Evolutionary conservation across 2,797 vertebrate genomes (phyloP).

Genomic region (Chanos chanos): DNA sequence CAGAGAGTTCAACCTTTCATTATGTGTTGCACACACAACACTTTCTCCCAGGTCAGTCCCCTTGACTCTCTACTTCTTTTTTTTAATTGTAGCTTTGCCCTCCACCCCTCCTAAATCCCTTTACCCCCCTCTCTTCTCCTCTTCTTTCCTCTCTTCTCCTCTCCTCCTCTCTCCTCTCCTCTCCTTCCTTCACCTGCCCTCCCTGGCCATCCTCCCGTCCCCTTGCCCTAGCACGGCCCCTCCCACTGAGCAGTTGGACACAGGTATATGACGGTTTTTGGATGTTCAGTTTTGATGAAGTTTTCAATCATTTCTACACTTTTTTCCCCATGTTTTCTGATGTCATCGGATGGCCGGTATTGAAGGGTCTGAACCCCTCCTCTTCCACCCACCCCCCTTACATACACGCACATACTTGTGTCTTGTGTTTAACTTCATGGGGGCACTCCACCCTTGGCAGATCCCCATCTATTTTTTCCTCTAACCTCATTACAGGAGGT

Average conservation of each 20-base stretch:
- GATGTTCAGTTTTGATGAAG: no score
- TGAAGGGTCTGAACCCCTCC: no score
- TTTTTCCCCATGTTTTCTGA: no score
- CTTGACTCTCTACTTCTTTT: conserved; percentile 70
- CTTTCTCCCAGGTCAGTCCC: conserved; percentile 80
- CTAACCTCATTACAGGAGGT: conserved; percentile 62
- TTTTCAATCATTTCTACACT: no score
- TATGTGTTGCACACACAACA: conserved; percentile 66
- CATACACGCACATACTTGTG: no score
- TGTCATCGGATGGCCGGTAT: no score
- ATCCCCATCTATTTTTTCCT: conserved; percentile 55
- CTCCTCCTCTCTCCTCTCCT: conserved; percentile 55
- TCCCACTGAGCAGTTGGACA: no score
- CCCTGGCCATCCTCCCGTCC: conserved; percentile 15
- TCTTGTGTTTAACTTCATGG: no score
- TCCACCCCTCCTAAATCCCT: conserved; percentile 49
- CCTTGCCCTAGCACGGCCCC: no score
- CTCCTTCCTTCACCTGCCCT: conserved; percentile 14
- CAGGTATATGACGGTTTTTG: no score
- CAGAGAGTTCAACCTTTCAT: conserved; percentile 82
- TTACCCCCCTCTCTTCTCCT: conserved; percentile 21
- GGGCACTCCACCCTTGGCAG: conserved; percentile 43
- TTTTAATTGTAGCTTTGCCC: conserved; percentile 71
- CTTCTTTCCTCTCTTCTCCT: conserved; percentile 41
- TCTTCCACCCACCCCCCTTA: no score